Percentiles rank a stretch among this genome's conserved stretches.
Conservation (phyloP, 1,140 invertebrate species). For the Calosoma granatense region DNA sequence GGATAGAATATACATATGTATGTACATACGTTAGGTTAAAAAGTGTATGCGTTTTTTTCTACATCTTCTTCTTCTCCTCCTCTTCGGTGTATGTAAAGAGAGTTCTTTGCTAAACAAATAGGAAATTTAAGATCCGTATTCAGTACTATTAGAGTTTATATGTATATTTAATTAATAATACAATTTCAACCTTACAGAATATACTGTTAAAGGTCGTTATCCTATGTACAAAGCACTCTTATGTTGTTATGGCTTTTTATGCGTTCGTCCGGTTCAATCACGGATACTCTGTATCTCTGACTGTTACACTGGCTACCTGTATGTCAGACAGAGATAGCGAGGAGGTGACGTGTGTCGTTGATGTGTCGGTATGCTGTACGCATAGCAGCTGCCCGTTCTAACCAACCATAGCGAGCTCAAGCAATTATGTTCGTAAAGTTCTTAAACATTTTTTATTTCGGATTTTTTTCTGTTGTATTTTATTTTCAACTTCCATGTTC, state of each 20-base stretch:
- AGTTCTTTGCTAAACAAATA: too few relatives aligned
- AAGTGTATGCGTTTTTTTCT: too few relatives aligned
- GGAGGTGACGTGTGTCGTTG: neutral
- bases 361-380: neutral
- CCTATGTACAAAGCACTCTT: slow-evolving; percentile 4
- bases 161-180: slow-evolving; percentile 6
- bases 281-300: neutral
- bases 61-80: too few relatives aligned
- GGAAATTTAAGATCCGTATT: too few relatives aligned
- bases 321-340: neutral
- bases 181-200: neutral
- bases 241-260: slow-evolving; percentile 5
- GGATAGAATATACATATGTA: too few relatives aligned
- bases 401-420: slow-evolving; percentile 1
- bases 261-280: neutral
- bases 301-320: neutral
- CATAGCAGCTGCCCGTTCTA: neutral
- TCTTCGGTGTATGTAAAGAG: too few relatives aligned
- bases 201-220: slow-evolving; percentile 6
- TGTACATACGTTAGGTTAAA: too few relatives aligned
- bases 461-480: neutral
- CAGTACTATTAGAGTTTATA: too few relatives aligned
- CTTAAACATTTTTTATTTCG: neutral
- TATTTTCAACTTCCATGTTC: neutral
- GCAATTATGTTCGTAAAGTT: slow-evolving; percentile 5